Conservation (phyloP, 2,888 invertebrate species). For the Malthinus flaveolus region DNA sequence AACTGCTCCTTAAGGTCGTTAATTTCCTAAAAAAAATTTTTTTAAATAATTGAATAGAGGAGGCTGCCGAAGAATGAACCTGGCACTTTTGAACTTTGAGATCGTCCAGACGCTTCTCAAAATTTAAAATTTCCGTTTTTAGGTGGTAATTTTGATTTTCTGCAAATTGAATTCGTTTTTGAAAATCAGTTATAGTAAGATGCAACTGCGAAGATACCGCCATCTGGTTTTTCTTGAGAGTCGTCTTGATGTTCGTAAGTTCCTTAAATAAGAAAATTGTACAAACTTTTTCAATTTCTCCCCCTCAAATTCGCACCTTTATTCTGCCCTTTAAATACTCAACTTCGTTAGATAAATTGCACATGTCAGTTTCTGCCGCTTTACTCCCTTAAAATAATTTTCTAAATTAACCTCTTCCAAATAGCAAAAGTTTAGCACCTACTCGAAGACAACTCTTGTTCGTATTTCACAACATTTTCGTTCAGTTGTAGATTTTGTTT, state of each 20-base stretch:
- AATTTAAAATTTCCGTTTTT: conserved; percentile 19
- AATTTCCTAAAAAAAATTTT: conserved; percentile 15
- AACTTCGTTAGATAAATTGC: conserved; percentile 29
- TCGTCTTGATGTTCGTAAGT: conserved; percentile 26
- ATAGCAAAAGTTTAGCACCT: no score
- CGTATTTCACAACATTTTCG: conserved; percentile 22
- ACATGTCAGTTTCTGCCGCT: conserved; percentile 26
- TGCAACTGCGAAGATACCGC: conserved; percentile 31
- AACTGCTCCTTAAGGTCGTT: conserved; percentile 24
- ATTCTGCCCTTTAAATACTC: conserved; percentile 27
- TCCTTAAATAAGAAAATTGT: conserved; percentile 7
- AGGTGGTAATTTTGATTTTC: conserved; percentile 28
- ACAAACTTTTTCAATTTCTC: neutral
- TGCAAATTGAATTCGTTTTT: conserved; percentile 23
- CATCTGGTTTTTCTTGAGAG: conserved; percentile 23
- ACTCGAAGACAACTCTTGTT: conserved; percentile 20
- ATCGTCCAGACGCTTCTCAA: conserved; percentile 27
- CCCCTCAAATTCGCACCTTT: conserved; percentile 22
- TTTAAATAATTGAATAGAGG: no score
- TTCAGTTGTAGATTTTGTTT: conserved; percentile 21
- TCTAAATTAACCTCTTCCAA: no score
- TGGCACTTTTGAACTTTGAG: conserved; percentile 17
- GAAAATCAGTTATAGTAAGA: conserved; percentile 24
- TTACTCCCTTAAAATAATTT: conserved; percentile 21
- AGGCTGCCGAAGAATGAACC: conserved; percentile 14